phyloP scores from a whole-genome alignment of 2,113 vertebrate genomes.

The Tyrannus savana region DNA sequence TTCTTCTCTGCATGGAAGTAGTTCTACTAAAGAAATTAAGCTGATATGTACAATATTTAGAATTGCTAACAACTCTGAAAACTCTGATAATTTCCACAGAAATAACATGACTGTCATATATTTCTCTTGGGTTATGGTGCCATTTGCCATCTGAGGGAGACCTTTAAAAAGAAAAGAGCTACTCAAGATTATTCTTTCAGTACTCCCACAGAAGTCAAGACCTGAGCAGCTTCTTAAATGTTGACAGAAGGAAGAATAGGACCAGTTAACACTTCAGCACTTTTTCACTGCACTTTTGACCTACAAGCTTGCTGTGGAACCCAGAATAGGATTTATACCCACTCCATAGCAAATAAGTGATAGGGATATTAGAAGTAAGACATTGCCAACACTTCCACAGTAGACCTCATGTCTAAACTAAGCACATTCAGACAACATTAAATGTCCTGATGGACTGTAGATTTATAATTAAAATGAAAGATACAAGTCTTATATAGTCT shows the following conservation, averaged over 20 bases:
- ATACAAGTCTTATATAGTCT: not conserved
- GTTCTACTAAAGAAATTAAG: constrained; percentile 21
- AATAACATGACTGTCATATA: constrained; percentile 35
- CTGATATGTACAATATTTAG: not conserved
- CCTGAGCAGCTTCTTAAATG: constrained; percentile 26
- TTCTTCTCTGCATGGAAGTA: not conserved
- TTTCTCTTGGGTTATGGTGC: constrained; percentile 31
- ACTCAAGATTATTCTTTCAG: constrained; percentile 32
- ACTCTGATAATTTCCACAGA: not conserved
- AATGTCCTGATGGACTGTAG: not conserved
- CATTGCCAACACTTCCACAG: not conserved
- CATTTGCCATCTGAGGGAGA: constrained; percentile 42
- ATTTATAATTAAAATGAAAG: constrained; percentile 2
- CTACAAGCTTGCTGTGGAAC: not conserved
- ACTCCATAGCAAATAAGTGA: not conserved
- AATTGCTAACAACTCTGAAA: not conserved
- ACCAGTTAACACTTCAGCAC: constrained; percentile 28
- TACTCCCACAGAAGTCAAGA: constrained; percentile 45
- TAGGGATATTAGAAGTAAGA: not conserved
- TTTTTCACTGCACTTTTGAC: constrained; percentile 3
- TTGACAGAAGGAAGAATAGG: constrained; percentile 44
- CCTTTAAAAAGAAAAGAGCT: constrained; percentile 47
- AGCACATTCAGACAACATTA: not conserved
- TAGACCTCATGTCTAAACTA: not conserved
- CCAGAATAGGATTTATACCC: not conserved